These are phyloP conservation scores for Bubo scandiacus DNA, from an alignment of 2,113 vertebrate genomes.

Conservation along the genomic window DNA sequence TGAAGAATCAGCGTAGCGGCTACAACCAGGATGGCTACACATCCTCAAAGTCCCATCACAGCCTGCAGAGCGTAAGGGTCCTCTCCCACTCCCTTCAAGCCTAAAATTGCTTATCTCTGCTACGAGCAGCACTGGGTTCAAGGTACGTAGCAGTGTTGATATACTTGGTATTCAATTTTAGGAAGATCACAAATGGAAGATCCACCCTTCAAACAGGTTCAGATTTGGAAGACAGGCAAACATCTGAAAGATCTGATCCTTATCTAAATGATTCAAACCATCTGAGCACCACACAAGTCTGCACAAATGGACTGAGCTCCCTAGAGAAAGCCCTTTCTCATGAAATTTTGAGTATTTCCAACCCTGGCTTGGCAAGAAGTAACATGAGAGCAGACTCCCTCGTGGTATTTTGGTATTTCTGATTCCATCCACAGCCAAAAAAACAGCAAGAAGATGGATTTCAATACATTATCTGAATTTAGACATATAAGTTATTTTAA, in stretches of 20 bases:
- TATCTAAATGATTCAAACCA: slow-evolving; percentile 39
- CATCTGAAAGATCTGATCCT: slow-evolving; percentile 26
- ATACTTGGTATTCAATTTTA: neutral
- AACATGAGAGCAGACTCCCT: slow-evolving; percentile 31
- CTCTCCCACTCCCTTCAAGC: neutral
- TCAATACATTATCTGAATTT: neutral
- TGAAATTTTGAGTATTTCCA: slow-evolving; percentile 33
- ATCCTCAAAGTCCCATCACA: neutral
- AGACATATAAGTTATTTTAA: neutral
- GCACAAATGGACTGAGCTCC: slow-evolving; percentile 33
- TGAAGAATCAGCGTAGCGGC: neutral
- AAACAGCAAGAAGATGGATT: neutral
- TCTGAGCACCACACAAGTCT: slow-evolving; percentile 22
- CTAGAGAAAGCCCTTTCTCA: slow-evolving; percentile 45
- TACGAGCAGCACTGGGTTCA: neutral
- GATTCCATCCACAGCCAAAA: neutral
- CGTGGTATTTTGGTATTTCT: slow-evolving; percentile 42
- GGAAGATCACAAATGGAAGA: neutral
- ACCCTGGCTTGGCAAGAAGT: slow-evolving; percentile 48
- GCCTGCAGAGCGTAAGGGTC: neutral
- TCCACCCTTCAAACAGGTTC: slow-evolving; percentile 18
- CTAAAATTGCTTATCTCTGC: neutral
- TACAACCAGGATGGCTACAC: neutral
- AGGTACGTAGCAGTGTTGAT: neutral
- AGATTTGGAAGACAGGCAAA: neutral